Evolutionary conservation across 2,113 vertebrate genomes (phyloP).

Genomic region (Condylura cristata): DNA sequence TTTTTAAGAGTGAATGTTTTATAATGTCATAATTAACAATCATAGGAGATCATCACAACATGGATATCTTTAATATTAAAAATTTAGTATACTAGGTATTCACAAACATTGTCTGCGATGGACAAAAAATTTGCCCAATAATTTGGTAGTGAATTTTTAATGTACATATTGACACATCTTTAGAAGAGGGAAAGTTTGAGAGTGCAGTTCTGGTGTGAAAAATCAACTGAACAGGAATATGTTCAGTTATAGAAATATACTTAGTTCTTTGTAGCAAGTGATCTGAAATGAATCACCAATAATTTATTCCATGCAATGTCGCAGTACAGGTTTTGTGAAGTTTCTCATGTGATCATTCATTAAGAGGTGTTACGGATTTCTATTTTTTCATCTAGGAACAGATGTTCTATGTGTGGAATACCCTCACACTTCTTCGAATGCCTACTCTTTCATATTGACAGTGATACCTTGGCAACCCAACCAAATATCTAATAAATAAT

Average conservation of each 20-base stretch:
- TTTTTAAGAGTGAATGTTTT: conserved; percentile 69
- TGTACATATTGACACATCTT: conserved; percentile 29
- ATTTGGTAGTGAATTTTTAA: conserved; percentile 57
- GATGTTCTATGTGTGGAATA: neutral
- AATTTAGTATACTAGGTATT: neutral
- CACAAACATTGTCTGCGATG: conserved; percentile 27
- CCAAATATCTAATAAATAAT: conserved; percentile 59
- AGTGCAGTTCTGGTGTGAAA: neutral
- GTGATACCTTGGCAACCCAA: neutral
- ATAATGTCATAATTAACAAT: conserved; percentile 68
- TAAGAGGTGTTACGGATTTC: neutral
- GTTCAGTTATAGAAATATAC: neutral
- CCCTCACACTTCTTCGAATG: neutral
- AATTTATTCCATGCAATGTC: neutral
- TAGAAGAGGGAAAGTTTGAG: neutral
- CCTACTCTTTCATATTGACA: conserved; percentile 16
- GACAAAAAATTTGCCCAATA: conserved; percentile 31
- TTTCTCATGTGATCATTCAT: neutral
- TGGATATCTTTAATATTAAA: conserved; percentile 25
- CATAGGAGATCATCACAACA: conserved; percentile 47
- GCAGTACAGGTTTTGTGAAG: conserved; percentile 3
- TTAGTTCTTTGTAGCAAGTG: neutral
- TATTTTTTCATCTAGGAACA: neutral
- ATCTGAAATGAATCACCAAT: neutral
- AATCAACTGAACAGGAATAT: neutral